Conservation (phyloP, 2,113 vertebrate species). For the Phylloscopus trochiloides region DNA sequence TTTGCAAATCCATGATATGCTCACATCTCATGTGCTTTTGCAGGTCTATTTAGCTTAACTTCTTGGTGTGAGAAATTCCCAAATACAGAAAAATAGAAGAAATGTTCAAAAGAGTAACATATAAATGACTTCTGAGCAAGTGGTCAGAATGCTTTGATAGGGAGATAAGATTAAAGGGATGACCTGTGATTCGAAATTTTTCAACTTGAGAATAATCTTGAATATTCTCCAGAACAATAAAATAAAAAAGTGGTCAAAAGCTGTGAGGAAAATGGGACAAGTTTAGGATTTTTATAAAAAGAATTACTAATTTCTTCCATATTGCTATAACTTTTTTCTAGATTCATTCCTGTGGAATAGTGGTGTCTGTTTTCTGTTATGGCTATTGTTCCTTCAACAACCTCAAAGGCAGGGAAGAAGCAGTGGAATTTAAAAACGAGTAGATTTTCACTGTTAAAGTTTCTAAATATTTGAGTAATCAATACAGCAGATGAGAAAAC, state of each 20-base stretch:
- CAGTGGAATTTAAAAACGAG: not conserved
- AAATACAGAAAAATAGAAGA: not conserved
- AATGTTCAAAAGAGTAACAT: not conserved
- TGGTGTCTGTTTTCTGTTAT: not conserved
- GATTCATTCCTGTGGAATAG: not conserved
- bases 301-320: not conserved
- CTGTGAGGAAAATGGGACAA: not conserved
- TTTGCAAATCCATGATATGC: not conserved
- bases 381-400: not conserved
- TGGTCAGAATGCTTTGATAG: not conserved
- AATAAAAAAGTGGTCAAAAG: not conserved
- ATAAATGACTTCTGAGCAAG: not conserved
- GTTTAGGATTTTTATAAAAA: not conserved
- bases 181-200: not conserved
- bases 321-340: not conserved
- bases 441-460: no score
- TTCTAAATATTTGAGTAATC: not conserved
- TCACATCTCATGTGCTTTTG: not conserved
- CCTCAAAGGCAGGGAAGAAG: not conserved
- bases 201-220: not conserved
- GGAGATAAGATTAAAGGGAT: not conserved
- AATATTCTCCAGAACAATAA: not conserved
- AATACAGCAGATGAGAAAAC: not conserved
- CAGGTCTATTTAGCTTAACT: not conserved
- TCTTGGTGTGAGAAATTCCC: not conserved